phyloP scores from a whole-genome alignment of 2,113 vertebrate genomes.

The Pipra filicauda region DNA sequence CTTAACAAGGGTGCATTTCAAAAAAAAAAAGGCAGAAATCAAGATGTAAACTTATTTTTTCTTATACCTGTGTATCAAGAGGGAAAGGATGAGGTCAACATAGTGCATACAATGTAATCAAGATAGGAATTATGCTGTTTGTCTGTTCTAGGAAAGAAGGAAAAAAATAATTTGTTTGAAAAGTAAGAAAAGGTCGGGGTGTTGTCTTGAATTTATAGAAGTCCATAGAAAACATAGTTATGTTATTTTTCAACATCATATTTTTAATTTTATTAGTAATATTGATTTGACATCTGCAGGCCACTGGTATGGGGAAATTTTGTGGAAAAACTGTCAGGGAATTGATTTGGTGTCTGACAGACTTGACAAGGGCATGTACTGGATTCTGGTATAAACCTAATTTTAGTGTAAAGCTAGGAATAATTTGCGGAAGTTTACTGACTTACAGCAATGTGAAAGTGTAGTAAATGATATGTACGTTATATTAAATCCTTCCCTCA shows the following conservation, averaged over 20 bases:
- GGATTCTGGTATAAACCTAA: neutral
- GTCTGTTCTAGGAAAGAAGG: neutral
- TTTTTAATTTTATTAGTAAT: neutral
- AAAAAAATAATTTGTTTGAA: neutral
- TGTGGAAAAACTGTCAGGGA: neutral
- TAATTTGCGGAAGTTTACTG: neutral
- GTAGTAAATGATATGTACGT: rapidly evolving
- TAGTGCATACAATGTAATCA: neutral
- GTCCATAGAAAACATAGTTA: neutral
- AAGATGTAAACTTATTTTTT: neutral
- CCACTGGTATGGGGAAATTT: neutral
- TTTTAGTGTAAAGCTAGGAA: neutral
- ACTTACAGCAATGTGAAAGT: neutral
- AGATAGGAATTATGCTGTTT: neutral
- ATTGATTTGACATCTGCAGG: neutral
- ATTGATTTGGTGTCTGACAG: neutral
- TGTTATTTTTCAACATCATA: neutral
- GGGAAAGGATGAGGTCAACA: neutral
- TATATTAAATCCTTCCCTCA: neutral
- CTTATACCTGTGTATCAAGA: neutral
- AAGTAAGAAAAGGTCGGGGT: neutral
- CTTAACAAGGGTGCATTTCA: neutral
- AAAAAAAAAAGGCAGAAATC: neutral
- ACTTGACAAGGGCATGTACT: neutral
- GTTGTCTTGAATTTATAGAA: neutral